phyloP scores from a whole-genome alignment of 2,888 invertebrate species.

The Pristionchus japonicus region DNA sequence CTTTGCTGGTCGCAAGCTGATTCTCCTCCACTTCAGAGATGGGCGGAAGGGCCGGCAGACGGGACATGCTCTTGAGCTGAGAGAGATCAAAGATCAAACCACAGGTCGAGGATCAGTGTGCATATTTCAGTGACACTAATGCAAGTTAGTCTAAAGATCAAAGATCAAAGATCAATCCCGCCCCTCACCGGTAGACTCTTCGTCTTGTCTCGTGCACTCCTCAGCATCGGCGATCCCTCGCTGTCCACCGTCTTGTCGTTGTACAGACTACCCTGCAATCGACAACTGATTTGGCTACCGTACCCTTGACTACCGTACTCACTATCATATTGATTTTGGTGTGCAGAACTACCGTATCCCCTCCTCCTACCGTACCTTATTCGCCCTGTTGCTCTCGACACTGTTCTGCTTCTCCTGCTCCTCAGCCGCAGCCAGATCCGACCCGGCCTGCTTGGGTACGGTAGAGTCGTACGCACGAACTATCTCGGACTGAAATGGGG shows the following conservation, averaged over 20 bases:
- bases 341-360: neutral
- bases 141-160: neutral
- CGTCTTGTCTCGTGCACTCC: neutral
- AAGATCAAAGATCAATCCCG: neutral
- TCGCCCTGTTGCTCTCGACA: neutral
- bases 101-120: too few relatives aligned
- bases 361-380: slow-evolving; percentile 5
- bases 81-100: neutral
- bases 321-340: too few relatives aligned
- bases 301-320: neutral
- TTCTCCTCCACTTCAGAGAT: slow-evolving; percentile 25
- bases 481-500: neutral
- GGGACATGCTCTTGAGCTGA: too few relatives aligned
- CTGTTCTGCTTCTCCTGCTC: neutral
- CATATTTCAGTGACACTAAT: neutral
- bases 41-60: neutral
- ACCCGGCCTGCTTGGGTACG: slow-evolving; percentile 28
- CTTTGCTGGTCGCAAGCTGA: slow-evolving; percentile 4
- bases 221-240: neutral
- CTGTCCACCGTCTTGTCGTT: slow-evolving; percentile 30
- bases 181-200: neutral
- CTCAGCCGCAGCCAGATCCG: neutral
- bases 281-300: neutral
- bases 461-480: slow-evolving; percentile 32
- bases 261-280: neutral